Base-by-base conservation (phyloP, 2,113 vertebrate species). In the Platysternon megacephalum region DNA sequence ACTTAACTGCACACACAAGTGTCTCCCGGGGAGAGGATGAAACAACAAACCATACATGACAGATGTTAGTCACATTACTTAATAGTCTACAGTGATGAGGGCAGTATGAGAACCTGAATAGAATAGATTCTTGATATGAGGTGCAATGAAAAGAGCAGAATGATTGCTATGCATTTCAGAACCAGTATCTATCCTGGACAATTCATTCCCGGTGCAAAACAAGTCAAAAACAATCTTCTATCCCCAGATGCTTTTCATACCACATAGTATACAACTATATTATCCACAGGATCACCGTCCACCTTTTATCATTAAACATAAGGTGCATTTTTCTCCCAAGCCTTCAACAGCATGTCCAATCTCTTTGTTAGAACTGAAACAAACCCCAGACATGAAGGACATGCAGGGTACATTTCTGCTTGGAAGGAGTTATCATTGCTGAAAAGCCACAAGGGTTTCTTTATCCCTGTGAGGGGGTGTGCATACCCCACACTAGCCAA, bases 391-490 rank as follows among this genome's bases (percentile, higher is more conserved):
- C 81, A 35, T 74, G 51, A 93, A 26, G 21, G 2, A 2, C 9
- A n/a, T 55, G 32, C 49, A 79, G 86, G 48, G 24, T 26, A 5
- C 7, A 78, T 13, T 84, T 91, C 55, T 74, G 2, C 11, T 82
- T 84, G 68, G 91, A 88, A 86, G 42, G 21, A 93, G 76, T 93
- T 49, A 42, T 32, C 32, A 78, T 92, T 86, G 95, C 68, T 95
- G n/a, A 91, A 76, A 26, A 83, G 17, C 11, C 32, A 0, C 2
- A 92, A 88, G 22, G 51, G 4, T 79, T 11, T 32, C 8, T 80
- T 90, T 88, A 51, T 44, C 52, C 52, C 52, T 53, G 52, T 22
- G 52, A 53, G 1, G 52, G 52, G 21, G 21, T 53, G 8, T 53
- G 21, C 52, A 53, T 53, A 53, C 52, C 21, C 19, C 19, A 21